Evolutionary conservation across 2,888 invertebrate species (phyloP).

Genomic region (Tanypteryx hageni): DNA sequence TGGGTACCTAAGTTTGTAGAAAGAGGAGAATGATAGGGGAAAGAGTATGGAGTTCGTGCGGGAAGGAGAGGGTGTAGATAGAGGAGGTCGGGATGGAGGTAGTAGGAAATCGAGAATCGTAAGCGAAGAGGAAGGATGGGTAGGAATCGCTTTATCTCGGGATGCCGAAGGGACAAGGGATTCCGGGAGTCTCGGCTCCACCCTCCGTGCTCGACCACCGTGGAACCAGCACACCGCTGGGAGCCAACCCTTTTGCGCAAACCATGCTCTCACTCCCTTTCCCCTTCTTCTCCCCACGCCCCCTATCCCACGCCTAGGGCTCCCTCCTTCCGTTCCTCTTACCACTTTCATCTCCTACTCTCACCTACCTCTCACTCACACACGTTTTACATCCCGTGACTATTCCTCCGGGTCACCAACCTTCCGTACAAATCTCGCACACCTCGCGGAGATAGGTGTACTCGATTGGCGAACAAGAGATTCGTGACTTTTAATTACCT

Average conservation of each 20-base stretch:
- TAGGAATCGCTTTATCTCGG: not conserved
- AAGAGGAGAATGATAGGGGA: not conserved
- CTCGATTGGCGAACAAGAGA: not conserved
- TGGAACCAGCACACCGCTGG: constrained; percentile 20
- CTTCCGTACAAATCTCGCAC: not conserved
- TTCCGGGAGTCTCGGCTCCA: not conserved
- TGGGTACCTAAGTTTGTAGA: not conserved
- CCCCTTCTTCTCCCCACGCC: not conserved
- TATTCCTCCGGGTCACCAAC: constrained; percentile 8
- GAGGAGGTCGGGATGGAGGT: not conserved
- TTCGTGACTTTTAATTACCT: constrained; percentile 23
- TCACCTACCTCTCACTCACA: not conserved
- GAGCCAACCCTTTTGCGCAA: constrained; percentile 14
- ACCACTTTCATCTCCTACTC: not conserved
- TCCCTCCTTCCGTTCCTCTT: not conserved
- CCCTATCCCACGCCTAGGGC: constrained; percentile 17
- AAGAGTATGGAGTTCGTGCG: not conserved
- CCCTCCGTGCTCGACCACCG: constrained; percentile 32
- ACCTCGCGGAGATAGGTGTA: constrained; percentile 14
- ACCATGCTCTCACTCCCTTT: not conserved
- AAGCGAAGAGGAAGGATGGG: not conserved
- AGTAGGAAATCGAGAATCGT: not conserved
- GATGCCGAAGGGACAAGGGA: constrained; percentile 17
- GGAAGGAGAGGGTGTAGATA: not conserved
- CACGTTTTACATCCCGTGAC: not conserved